These are phyloP conservation scores for Tetraneura akinire DNA, from an alignment of 1,140 invertebrate genomes.

Conservation along the genomic window DNA sequence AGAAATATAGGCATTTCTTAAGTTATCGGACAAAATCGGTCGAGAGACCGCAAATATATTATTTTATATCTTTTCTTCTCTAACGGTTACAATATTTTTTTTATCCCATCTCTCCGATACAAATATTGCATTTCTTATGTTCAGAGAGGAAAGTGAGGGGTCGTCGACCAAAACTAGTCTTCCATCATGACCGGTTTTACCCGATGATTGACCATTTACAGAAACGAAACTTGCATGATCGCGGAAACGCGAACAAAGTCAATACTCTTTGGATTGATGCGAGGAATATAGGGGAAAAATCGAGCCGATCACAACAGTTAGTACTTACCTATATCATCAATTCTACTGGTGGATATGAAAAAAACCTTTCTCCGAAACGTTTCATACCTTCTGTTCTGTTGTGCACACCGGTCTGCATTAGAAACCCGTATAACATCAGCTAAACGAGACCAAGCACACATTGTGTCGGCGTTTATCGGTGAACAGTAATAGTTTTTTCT, in stretches of 20 bases:
- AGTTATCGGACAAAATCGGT: too few species aligned
- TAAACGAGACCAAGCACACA: too few species aligned
- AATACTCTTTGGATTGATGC: conserved; percentile 13
- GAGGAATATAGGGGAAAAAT: conserved; percentile 3
- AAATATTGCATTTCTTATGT: conserved; percentile 22
- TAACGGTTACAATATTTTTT: conserved; percentile 7
- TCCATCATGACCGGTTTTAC: conserved; percentile 33
- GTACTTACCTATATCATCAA: background rate
- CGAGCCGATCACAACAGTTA: conserved; percentile 18
- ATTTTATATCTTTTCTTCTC: background rate
- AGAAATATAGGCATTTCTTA: too few species aligned
- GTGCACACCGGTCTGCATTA: background rate
- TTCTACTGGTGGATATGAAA: background rate
- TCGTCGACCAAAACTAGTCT: conserved; percentile 47
- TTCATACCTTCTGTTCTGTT: conserved; percentile 7
- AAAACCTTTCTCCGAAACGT: conserved; percentile 33
- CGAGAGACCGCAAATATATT: too few species aligned
- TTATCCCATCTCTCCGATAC: background rate
- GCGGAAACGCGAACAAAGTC: conserved; percentile 42
- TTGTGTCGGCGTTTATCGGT: background rate
- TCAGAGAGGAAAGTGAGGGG: conserved; percentile 24
- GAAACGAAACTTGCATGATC: conserved; percentile 39
- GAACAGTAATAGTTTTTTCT: background rate
- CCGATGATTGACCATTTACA: conserved; percentile 39
- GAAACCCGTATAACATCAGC: too few species aligned